phyloP scores from a whole-genome alignment of 1,140 invertebrate genomes.

The Diabrotica virgifera region DNA sequence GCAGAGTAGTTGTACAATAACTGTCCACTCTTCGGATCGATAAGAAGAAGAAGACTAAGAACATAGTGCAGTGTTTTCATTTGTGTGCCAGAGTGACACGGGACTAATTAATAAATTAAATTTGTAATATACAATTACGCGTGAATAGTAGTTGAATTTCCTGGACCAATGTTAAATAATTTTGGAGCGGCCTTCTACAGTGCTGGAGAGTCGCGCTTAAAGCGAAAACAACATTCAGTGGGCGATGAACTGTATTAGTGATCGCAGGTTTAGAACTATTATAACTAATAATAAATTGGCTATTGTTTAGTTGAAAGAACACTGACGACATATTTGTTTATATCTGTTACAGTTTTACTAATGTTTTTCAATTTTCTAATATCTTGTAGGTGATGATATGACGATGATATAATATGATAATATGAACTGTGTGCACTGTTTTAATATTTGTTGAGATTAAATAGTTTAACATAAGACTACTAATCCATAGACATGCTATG shows the following conservation, averaged over 20 bases:
- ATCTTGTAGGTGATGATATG: constrained; percentile 32
- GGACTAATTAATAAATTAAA: constrained; percentile 38
- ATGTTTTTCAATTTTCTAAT: constrained; percentile 42
- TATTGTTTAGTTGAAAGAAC: constrained; percentile 35
- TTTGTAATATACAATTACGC: constrained; percentile 31
- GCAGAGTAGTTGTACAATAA: constrained; percentile 43
- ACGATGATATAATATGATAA: neutral
- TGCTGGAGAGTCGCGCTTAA: neutral
- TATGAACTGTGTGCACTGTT: constrained; percentile 35
- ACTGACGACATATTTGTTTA: constrained; percentile 33
- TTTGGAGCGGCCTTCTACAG: constrained; percentile 1
- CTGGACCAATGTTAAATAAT: constrained; percentile 1
- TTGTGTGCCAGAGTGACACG: constrained; percentile 25
- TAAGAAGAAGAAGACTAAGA: constrained; percentile 19
- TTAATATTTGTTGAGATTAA: constrained; percentile 42
- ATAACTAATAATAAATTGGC: constrained; percentile 39
- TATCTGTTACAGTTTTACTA: constrained; percentile 40
- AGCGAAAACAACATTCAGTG: neutral
- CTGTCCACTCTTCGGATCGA: constrained; percentile 46
- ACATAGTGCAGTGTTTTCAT: constrained; percentile 42
- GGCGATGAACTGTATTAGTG: constrained; percentile 24
- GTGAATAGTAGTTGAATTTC: constrained; percentile 25
- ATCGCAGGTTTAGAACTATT: constrained; percentile 8
- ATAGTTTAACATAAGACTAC: constrained; percentile 43
- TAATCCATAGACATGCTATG: constrained; percentile 36